Evolutionary conservation across 2,888 invertebrate species (phyloP), one percentile per base, ranked within the genome.

Genomic region (Mythimna pallens): DNA sequence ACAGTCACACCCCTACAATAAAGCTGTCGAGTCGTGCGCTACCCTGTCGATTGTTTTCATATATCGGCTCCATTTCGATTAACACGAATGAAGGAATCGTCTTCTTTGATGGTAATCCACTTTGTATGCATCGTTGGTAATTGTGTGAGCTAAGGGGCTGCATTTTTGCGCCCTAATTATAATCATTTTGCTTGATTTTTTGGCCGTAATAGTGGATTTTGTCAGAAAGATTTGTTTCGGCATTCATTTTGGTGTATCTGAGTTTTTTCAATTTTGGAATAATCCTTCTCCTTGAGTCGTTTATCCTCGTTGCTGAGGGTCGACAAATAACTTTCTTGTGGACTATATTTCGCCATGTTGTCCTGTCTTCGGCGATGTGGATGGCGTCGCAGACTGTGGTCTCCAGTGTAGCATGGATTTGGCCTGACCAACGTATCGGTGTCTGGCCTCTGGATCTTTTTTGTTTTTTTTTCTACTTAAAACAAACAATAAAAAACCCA

Each of bases 11-110:
- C 91, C 73, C 92, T 91, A 87, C 70, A 67, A 71, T 70, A 83
- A 83, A 87, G 85, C 89, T 87, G 89, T 87, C 78, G 84, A 91
- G 90, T 96, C 96, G 96, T 96, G 96, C 95, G 85, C 92, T 93
- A 92, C 93, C 92, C 93, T 92, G 94, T 92, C 95, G 93, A 96
- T 96, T 96, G 96, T 96, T 95, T 96, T 95, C 95, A 94, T 61
- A 94, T 95, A 95, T 94, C 93, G 92, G 91, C 90, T 93, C 69
- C 93, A 94, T 93, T 95, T 94, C 93, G 93, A 94, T 95, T 93
- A 94, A 95, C 94, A 94, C 93, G 94, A 94, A 94, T 95, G 93
- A 93, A 93, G 91, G 92, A 91, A 93, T 93, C 91, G 92, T 89
- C 91, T 88, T 88, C 94, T 94, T 94, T 94, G 94, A 94, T 89